phyloP scores from a whole-genome alignment of 2,113 vertebrate genomes.

The Suncus etruscus region DNA sequence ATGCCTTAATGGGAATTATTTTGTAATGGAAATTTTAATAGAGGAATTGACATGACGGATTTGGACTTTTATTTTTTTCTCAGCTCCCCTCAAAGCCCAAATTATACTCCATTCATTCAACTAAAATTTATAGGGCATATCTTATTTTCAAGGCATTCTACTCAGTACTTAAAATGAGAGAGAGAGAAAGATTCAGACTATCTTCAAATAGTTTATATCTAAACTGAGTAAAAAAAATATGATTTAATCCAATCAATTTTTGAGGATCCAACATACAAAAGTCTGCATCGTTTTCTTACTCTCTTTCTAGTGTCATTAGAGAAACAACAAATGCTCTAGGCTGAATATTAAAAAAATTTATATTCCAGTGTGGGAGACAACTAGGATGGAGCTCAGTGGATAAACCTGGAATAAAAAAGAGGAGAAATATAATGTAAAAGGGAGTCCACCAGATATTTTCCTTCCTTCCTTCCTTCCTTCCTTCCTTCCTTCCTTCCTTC shows the following conservation, averaged over 20 bases:
- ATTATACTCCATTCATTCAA: background rate
- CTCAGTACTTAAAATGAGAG: background rate
- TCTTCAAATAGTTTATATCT: constrained; percentile 19
- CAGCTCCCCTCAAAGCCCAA: constrained; percentile 52
- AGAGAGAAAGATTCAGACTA: background rate
- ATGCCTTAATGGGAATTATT: background rate
- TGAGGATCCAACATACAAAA: background rate
- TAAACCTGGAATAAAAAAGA: background rate
- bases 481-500: too few relatives aligned
- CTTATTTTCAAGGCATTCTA: background rate
- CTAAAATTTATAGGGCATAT: constrained; percentile 45
- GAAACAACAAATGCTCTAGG: background rate
- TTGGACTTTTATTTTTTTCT: constrained; percentile 16
- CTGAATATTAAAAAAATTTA: background rate
- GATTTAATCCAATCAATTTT: constrained; percentile 11
- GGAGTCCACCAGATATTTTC: background rate
- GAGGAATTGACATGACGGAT: background rate
- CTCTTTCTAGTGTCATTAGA: background rate
- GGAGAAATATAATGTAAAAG: background rate
- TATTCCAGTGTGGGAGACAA: background rate
- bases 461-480: too few relatives aligned
- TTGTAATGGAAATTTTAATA: constrained; percentile 38
- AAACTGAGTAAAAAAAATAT: background rate
- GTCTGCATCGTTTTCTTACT: background rate
- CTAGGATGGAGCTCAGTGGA: background rate